Evolutionary conservation across 2,888 invertebrate genomes (phyloP).

Genomic region (Oxycera nigricornis): DNA sequence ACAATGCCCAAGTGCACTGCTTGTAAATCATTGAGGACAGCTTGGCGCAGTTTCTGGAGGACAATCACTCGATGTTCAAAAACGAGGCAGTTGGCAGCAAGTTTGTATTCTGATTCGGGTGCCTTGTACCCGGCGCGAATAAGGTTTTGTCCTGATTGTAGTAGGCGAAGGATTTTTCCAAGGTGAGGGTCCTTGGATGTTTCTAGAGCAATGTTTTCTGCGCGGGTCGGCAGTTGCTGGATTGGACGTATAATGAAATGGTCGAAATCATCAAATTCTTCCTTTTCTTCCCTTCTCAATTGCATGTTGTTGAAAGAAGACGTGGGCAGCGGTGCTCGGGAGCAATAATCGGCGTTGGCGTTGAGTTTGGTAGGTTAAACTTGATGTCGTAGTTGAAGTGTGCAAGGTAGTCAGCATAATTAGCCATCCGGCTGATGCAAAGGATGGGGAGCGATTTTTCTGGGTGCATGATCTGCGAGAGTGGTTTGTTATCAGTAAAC

Average conservation of each 20-base stretch:
- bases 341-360: slow-evolving; percentile 12
- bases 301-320: background rate
- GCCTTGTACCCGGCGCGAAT: background rate
- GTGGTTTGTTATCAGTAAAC: slow-evolving; percentile 33
- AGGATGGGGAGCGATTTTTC: slow-evolving; percentile 37
- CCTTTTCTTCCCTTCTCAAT: background rate
- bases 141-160: slow-evolving; percentile 14
- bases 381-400: background rate
- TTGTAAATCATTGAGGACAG: slow-evolving; percentile 34
- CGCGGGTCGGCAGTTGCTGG: slow-evolving; percentile 43
- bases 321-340: background rate
- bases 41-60: background rate
- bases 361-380: background rate
- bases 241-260: slow-evolving; percentile 43
- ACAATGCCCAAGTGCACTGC: slow-evolving; percentile 40
- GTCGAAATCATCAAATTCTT: slow-evolving; percentile 39
- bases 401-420: slow-evolving; percentile 1
- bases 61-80: slow-evolving; percentile 12
- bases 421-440: slow-evolving; percentile 25
- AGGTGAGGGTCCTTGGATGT: slow-evolving; percentile 41
- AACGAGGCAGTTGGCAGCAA: background rate
- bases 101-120: background rate
- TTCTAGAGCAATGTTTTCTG: slow-evolving; percentile 39
- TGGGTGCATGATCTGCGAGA: slow-evolving; percentile 42
- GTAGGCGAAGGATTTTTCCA: slow-evolving; percentile 38